These are phyloP conservation scores for Danionella cerebrum DNA, from an alignment of 2,113 vertebrate species.

Conservation along the genomic window DNA sequence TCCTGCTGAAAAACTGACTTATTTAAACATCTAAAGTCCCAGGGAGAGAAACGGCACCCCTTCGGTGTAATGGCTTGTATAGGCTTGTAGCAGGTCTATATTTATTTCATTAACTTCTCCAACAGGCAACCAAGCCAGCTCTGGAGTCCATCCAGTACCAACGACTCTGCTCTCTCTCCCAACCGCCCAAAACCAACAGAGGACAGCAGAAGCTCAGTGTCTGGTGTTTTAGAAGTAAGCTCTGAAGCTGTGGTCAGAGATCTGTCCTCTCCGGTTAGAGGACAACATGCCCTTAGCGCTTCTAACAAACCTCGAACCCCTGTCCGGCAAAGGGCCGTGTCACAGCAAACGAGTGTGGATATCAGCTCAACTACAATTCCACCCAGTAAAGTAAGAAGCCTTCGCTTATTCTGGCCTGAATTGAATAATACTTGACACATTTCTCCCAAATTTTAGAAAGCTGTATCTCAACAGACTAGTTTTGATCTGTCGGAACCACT, in stretches of 20 bases:
- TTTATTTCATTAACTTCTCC: not conserved
- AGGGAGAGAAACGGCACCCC: too few relatives aligned
- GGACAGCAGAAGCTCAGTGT: constrained; percentile 14
- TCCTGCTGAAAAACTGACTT: too few relatives aligned
- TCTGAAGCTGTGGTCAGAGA: constrained; percentile 9
- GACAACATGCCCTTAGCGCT: constrained; percentile 40
- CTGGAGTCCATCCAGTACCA: not conserved
- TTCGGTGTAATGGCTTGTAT: not conserved
- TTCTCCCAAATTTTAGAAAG: constrained; percentile 41
- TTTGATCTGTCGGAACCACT: constrained; percentile 47
- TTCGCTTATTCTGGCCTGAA: not conserved
- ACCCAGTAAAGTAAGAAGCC: constrained; percentile 48
- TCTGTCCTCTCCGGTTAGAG: not conserved
- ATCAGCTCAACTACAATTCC: constrained; percentile 32
- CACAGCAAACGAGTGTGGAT: constrained; percentile 49
- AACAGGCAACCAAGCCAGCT: constrained; percentile 20
- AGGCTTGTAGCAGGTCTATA: not conserved
- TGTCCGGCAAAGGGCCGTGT: constrained; percentile 31
- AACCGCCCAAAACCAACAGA: constrained; percentile 46
- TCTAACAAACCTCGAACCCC: constrained; percentile 27
- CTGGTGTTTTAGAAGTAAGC: constrained; percentile 8
- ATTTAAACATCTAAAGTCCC: too few relatives aligned
- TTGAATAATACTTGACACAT: not conserved
- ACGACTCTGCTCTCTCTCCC: not conserved
- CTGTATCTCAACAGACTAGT: constrained; percentile 59